Evolutionary conservation across 2,888 invertebrate species (phyloP), one percentile per base, ranked within the genome.

Genomic region (Ophion ventricosus): DNA sequence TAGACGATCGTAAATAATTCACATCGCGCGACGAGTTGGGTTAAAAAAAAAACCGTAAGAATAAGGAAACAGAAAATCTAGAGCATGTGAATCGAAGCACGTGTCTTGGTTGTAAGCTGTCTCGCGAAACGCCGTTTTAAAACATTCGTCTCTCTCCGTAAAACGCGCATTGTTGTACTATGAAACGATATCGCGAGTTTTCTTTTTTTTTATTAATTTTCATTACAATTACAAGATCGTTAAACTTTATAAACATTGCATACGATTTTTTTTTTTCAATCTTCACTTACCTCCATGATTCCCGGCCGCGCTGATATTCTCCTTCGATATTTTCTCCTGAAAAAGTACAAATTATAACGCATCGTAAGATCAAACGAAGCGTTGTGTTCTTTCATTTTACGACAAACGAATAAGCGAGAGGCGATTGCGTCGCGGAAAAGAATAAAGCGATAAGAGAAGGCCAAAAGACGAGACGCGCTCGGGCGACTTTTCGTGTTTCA

Each of bases 281-380:
- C 64, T 64, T 66, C 61, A 90, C 93, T 93, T 88, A 94, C 94
- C 93, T 87, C 91, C 90, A 88, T 93, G 92, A 90, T 93, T 93
- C 83, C 92, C 93, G 84, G 91, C 90, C 75, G 90, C 91, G 89
- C 89, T 92, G 88, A 91, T 90, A 83, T 91, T 93, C 87, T 94
- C 93, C 89, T 93, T 93, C 76, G 91, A 89, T 86, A 90, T 92
- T 87, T 89, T 93, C 70, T 93, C 94, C 94, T 94, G 88, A 80
- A 92, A 91, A 66, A 75, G 25, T 23, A 64, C 26, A 35, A 74
- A 54, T 82, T 59, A 59, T 25, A 75, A 85, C 87, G 69, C 85
- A 84, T 76, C 81, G 79, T 63, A 80, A 72, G 56, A 73, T 63
- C n/a, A 59, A 57, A 82, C 49, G n/a, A 57, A 69, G 72, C 57